These are phyloP conservation scores for Ciconia maguari DNA, from an alignment of 2,113 vertebrate genomes.

Conservation along the genomic window DNA sequence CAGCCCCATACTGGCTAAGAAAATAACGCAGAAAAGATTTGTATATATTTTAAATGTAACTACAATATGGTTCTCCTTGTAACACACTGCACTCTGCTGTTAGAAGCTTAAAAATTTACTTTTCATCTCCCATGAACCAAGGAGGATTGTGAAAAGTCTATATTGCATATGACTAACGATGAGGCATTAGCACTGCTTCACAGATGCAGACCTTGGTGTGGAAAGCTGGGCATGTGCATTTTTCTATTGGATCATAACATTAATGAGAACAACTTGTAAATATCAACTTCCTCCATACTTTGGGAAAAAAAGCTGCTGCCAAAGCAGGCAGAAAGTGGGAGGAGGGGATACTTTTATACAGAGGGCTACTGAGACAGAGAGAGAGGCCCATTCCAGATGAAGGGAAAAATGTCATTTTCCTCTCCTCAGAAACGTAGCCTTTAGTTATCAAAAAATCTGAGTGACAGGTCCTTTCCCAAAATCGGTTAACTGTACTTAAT, in stretches of 20 bases:
- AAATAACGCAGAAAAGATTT: neutral
- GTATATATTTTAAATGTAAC: neutral
- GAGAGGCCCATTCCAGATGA: neutral
- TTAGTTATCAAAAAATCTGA: neutral
- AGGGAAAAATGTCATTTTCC: neutral
- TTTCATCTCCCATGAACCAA: neutral
- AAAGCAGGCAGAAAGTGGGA: neutral
- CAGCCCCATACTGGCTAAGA: neutral
- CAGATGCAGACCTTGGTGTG: neutral
- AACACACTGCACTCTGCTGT: slow-evolving; percentile 73
- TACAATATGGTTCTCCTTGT: slow-evolving; percentile 28
- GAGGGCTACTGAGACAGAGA: rapidly evolving
- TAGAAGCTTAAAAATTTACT: slow-evolving; percentile 21
- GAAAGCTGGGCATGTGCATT: neutral
- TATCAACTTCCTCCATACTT: neutral
- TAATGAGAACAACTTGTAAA: neutral
- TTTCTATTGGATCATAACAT: neutral
- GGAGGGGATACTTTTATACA: neutral
- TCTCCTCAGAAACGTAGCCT: neutral
- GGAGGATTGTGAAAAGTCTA: neutral
- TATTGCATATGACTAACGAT: neutral
- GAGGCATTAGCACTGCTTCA: neutral
- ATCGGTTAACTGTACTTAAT: neutral
- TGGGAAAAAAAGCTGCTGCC: neutral
- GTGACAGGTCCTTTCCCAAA: neutral